Conservation (phyloP, 2,888 invertebrate species). For the Ischnura elegans region DNA sequence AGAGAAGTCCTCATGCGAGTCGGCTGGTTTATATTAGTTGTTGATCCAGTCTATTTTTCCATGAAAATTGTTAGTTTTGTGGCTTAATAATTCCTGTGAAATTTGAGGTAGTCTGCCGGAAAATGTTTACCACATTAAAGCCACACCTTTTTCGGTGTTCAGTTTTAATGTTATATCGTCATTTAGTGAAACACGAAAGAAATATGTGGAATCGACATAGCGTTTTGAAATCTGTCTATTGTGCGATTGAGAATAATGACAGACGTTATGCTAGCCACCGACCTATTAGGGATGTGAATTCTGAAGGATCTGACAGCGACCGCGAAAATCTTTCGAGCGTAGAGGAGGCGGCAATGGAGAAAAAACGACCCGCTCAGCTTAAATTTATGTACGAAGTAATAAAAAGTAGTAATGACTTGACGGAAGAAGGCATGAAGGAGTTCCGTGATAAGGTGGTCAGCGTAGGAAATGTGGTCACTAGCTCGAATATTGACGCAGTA, state of each 20-base stretch:
- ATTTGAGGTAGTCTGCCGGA: too few species aligned
- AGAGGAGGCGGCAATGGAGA: background rate
- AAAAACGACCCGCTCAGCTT: constrained; percentile 26
- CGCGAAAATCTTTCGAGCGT: background rate
- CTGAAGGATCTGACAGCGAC: background rate
- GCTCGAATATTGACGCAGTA: constrained; percentile 82
- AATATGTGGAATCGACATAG: background rate
- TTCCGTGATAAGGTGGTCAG: constrained; percentile 78
- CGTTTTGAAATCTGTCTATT: background rate
- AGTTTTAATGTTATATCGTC: background rate
- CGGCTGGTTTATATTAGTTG: too few species aligned
- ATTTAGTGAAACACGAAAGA: background rate
- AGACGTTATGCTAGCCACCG: background rate
- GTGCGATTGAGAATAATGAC: background rate
- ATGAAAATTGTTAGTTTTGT: too few species aligned
- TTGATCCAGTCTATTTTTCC: too few species aligned
- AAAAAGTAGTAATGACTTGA: constrained; percentile 35
- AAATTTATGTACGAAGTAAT: constrained; percentile 34
- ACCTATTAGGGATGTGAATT: background rate
- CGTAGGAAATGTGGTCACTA: constrained; percentile 76
- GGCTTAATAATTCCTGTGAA: too few species aligned
- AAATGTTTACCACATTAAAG: background rate
- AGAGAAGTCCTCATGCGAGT: too few species aligned
- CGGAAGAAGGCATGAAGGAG: constrained; percentile 75
- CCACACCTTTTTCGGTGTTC: background rate